phyloP scores from a whole-genome alignment of 2,797 vertebrate genomes.

The Psittacula derbiana region DNA sequence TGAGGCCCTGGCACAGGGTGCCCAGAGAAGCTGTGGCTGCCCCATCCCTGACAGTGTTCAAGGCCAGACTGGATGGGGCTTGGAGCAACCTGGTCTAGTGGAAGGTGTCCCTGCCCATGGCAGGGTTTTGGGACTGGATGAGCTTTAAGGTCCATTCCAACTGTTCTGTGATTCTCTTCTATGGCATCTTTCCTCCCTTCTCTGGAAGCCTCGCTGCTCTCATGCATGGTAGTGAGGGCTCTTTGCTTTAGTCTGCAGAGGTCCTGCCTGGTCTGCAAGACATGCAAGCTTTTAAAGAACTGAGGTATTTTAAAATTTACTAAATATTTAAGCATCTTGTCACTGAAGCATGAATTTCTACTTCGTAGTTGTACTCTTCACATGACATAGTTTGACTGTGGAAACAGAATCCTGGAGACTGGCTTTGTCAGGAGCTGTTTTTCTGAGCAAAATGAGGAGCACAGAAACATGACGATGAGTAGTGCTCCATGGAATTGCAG shows the following conservation, averaged over 20 bases:
- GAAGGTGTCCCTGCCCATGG: neutral
- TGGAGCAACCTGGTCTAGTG: neutral
- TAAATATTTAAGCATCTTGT: neutral
- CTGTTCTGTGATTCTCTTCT: neutral
- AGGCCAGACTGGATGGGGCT: rapidly evolving
- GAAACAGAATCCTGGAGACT: neutral
- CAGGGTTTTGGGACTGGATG: neutral
- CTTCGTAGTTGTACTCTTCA: neutral
- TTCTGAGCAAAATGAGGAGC: neutral
- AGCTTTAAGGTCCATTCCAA: neutral
- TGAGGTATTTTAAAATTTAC: neutral
- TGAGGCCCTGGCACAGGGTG: neutral
- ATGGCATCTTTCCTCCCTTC: neutral
- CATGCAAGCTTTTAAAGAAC: neutral
- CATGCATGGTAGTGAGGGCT: neutral
- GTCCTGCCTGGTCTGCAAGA: neutral
- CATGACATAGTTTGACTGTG: neutral
- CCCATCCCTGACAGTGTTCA: neutral
- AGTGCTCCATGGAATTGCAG: neutral
- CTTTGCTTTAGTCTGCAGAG: neutral
- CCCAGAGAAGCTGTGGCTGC: neutral
- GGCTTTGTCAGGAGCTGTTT: neutral
- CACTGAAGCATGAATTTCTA: neutral
- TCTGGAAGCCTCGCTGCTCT: neutral
- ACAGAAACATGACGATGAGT: neutral